Conservation (phyloP, 2,888 invertebrate species). For the Melinaea menophilus region DNA sequence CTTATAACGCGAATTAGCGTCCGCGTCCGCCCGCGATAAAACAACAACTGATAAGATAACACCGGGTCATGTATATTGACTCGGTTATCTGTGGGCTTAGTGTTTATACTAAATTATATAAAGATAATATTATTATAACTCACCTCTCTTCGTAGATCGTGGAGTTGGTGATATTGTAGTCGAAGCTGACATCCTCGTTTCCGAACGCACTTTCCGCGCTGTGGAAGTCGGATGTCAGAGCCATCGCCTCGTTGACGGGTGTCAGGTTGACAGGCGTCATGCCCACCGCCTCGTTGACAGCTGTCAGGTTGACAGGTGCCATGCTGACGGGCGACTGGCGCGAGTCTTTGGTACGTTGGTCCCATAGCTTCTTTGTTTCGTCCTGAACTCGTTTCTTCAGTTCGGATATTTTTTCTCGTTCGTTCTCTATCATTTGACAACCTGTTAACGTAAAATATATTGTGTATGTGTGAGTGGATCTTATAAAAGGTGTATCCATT, state of each 20-base stretch:
- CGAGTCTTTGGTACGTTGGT: constrained; percentile 57
- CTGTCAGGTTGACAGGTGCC: constrained; percentile 32
- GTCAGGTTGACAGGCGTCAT: constrained; percentile 21
- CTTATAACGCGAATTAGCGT: too few species aligned
- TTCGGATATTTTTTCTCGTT: constrained; percentile 90
- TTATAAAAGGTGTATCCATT: neutral
- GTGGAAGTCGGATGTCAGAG: constrained; percentile 29
- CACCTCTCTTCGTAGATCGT: constrained; percentile 66
- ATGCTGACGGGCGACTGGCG: constrained; percentile 32
- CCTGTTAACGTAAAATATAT: constrained; percentile 70
- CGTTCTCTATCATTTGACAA: constrained; percentile 94
- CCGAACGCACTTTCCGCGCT: constrained; percentile 30
- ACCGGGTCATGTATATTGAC: constrained; percentile 18
- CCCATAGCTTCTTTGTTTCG: constrained; percentile 94
- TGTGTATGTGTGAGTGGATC: neutral
- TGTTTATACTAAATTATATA: neutral
- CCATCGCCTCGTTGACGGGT: neutral
- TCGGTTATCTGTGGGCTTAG: constrained; percentile 2
- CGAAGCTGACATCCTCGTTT: constrained; percentile 50
- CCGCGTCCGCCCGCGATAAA: constrained; percentile 13
- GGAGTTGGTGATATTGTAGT: constrained; percentile 53
- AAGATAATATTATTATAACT: constrained; percentile 31
- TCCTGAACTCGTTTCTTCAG: constrained; percentile 91
- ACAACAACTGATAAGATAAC: constrained; percentile 25
- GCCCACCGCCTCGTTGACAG: constrained; percentile 22